phyloP scores from a whole-genome alignment of 2,888 invertebrate genomes.

The Synanthedon myopaeformis region DNA sequence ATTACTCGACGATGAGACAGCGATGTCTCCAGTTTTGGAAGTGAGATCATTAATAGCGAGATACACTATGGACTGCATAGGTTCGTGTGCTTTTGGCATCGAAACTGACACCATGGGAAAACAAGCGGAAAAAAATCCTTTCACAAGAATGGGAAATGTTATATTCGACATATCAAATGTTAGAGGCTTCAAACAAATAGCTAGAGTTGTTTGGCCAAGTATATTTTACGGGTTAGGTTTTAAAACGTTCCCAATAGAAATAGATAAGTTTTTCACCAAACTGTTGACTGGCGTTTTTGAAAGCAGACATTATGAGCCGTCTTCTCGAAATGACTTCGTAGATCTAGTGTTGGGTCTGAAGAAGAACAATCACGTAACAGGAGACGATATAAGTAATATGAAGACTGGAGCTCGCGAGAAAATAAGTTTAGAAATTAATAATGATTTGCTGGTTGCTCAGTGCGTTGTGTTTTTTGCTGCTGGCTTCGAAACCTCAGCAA shows the following conservation, averaged over 20 bases:
- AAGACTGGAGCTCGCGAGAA: conserved; percentile 4
- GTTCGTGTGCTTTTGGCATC: conserved; percentile 38
- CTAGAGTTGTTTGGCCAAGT: conserved; percentile 31
- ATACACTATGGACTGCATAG: conserved; percentile 40
- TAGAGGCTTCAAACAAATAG: conserved; percentile 20
- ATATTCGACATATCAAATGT: conserved; percentile 22
- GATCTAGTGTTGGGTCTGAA: conserved; percentile 32
- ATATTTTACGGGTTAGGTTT: conserved; percentile 34
- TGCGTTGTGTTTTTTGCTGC: conserved; percentile 55
- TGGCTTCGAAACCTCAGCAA: conserved; percentile 38
- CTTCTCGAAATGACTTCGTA: conserved; percentile 33
- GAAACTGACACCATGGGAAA: conserved; percentile 29
- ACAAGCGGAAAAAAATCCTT: conserved; percentile 18
- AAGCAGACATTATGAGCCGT: conserved; percentile 21
- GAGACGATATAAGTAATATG: conserved; percentile 28
- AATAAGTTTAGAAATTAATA: conserved; percentile 20
- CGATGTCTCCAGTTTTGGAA: conserved; percentile 16
- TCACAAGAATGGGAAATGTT: conserved; percentile 19
- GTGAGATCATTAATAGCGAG: conserved; percentile 21
- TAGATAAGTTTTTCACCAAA: conserved; percentile 23
- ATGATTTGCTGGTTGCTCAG: conserved; percentile 49
- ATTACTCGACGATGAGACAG: conserved; percentile 20
- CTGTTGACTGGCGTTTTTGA: conserved; percentile 24
- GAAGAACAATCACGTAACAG: conserved; percentile 21
- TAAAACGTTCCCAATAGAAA: conserved; percentile 17